These are phyloP conservation scores for Pimephales promelas DNA, from an alignment of 2,113 vertebrate species.

Conservation along the genomic window DNA sequence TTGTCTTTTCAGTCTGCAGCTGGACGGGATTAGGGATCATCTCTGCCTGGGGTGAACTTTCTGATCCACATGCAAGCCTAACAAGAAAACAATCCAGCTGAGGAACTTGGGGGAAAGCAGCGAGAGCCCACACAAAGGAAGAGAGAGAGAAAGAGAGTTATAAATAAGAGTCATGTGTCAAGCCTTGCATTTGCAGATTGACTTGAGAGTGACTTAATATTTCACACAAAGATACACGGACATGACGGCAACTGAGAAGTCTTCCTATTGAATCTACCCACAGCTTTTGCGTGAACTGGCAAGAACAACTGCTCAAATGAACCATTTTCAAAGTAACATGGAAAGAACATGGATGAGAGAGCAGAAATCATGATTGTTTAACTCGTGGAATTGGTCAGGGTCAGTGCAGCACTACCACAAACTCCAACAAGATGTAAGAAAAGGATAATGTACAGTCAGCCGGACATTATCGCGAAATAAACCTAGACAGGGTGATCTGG, in stretches of 20 bases:
- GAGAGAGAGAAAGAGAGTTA: background rate
- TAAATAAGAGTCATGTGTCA: constrained; percentile 35
- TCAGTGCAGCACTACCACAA: background rate
- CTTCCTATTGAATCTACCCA: constrained; percentile 64
- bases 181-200: constrained; percentile 46
- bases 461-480: background rate
- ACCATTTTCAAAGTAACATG: background rate
- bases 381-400: background rate
- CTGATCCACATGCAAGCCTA: constrained; percentile 63
- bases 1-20: constrained; percentile 74
- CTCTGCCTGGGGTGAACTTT: constrained; percentile 71
- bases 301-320: constrained; percentile 54
- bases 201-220: constrained; percentile 69
- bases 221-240: constrained; percentile 70
- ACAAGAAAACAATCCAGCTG: constrained; percentile 56
- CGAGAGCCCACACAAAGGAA: constrained; percentile 2
- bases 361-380: background rate
- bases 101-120: background rate
- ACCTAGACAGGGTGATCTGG: background rate
- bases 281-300: constrained; percentile 73
- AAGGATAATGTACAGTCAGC: background rate
- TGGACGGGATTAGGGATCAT: constrained; percentile 74
- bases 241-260: constrained; percentile 58
- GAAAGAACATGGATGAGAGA: background rate
- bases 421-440: background rate